A percentile compares a stretch with the other conserved stretches of the same genome.
phyloP scores from a whole-genome alignment of 1,140 invertebrate genomes.

The Mya arenaria region DNA sequence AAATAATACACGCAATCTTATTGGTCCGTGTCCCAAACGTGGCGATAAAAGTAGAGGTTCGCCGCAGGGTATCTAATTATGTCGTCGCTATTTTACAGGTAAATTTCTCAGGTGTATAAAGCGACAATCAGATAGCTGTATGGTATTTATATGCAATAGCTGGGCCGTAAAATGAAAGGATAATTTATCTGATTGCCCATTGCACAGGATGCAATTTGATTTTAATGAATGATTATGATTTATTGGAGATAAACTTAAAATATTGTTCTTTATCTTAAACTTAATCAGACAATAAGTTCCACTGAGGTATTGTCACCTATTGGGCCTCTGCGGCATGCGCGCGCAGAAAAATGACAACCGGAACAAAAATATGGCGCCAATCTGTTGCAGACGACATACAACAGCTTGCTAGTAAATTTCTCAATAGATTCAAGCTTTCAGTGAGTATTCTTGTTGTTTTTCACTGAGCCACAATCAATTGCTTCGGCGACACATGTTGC shows the following conservation, averaged over 20 bases:
- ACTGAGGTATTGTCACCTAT: no score
- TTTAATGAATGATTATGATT: no score
- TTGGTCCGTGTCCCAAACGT: conserved; percentile 65
- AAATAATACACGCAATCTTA: conserved; percentile 59
- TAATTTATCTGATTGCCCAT: no score
- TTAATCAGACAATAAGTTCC: no score
- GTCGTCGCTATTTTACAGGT: conserved; percentile 35
- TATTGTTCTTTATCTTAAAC: no score
- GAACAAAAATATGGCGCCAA: conserved; percentile 21
- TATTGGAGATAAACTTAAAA: no score
- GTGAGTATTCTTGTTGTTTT: no score
- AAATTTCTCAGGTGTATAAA: conserved; percentile 45
- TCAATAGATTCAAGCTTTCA: no score
- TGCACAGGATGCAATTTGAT: no score
- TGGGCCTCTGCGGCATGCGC: conserved; percentile 10
- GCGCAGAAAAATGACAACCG: conserved; percentile 10
- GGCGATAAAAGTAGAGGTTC: conserved; percentile 62
- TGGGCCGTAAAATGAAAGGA: neutral
- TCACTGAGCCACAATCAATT: no score
- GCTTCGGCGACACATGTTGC: no score
- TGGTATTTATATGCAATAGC: neutral
- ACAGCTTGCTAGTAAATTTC: no score
- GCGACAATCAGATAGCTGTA: conserved; percentile 13
- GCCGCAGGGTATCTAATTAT: conserved; percentile 50
- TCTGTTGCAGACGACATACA: conserved; percentile 21